Percentiles rank a stretch among this genome's conserved stretches.
Conservation (phyloP, 2,888 invertebrate genomes). For the Eupithecia insigniata region DNA sequence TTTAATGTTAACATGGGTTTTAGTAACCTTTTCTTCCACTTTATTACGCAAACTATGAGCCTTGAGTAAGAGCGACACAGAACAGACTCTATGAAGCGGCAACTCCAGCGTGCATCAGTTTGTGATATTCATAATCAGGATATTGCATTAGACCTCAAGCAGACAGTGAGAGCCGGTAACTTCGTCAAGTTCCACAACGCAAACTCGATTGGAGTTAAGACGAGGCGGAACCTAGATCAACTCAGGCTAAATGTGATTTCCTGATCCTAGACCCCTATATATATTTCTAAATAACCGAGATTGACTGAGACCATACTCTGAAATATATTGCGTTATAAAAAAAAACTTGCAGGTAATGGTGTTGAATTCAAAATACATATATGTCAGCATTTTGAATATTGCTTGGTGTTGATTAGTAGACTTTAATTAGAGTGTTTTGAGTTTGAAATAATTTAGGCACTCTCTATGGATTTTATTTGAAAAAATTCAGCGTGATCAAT, state of each 20-base stretch:
- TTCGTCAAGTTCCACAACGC: slow-evolving; percentile 32
- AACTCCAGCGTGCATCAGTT: not conserved
- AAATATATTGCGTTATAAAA: not conserved
- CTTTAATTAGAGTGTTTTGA: not conserved
- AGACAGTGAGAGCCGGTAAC: slow-evolving; percentile 25
- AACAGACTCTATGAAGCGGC: not conserved
- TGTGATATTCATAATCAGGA: slow-evolving; percentile 8
- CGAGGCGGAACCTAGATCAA: slow-evolving; percentile 16
- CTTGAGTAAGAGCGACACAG: not conserved
- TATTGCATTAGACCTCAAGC: slow-evolving; percentile 14
- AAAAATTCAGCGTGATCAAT: not conserved
- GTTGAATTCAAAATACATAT: not conserved
- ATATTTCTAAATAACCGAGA: not conserved
- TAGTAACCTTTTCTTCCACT: not conserved
- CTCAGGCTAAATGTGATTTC: slow-evolving; percentile 26
- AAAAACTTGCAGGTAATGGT: not conserved
- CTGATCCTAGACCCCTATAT: slow-evolving; percentile 6
- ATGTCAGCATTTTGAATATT: not conserved
- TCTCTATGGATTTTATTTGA: not conserved
- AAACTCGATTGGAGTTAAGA: slow-evolving; percentile 42
- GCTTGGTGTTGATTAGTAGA: not conserved
- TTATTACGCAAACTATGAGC: not conserved
- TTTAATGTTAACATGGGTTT: not conserved
- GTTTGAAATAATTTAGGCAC: not conserved
- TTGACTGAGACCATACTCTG: not conserved